Conservation (phyloP, 1,140 invertebrate genomes). For the Monomorium pharaonis region DNA sequence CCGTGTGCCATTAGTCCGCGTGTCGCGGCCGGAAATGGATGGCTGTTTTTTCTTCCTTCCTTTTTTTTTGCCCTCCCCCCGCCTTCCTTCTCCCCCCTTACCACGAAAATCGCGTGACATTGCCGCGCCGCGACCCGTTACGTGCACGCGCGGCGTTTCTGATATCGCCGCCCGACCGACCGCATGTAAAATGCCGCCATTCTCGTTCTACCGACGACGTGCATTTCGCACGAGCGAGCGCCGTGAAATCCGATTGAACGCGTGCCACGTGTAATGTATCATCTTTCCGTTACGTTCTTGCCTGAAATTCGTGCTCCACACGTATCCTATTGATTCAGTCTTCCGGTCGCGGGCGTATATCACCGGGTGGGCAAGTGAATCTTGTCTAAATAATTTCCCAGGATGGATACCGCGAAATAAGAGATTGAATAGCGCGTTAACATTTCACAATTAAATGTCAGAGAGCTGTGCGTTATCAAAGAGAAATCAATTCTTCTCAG, state of each 20-base stretch:
- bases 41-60: conserved; percentile 49
- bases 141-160: conserved; percentile 36
- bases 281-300: conserved; percentile 26
- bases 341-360: background rate
- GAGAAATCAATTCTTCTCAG: background rate
- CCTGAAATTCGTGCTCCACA: conserved; percentile 8
- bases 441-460: background rate
- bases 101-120: conserved; percentile 59
- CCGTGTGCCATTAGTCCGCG: conserved; percentile 54
- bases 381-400: background rate
- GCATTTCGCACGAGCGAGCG: conserved; percentile 16
- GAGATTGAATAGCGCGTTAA: background rate
- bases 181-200: conserved; percentile 50
- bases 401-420: background rate
- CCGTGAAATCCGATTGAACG: conserved; percentile 58
- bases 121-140: conserved; percentile 23
- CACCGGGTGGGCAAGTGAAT: background rate
- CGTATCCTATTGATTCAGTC: conserved; percentile 8
- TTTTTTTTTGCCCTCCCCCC: background rate
- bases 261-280: conserved; percentile 52
- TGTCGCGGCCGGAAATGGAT: conserved; percentile 64
- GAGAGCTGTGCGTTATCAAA: background rate
- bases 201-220: conserved; percentile 37
- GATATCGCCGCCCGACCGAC: conserved; percentile 43
- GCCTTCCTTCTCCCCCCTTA: too few species aligned